Conservation (phyloP, 2,888 invertebrate genomes). For the Scelioninae gen. 1 region DNA sequence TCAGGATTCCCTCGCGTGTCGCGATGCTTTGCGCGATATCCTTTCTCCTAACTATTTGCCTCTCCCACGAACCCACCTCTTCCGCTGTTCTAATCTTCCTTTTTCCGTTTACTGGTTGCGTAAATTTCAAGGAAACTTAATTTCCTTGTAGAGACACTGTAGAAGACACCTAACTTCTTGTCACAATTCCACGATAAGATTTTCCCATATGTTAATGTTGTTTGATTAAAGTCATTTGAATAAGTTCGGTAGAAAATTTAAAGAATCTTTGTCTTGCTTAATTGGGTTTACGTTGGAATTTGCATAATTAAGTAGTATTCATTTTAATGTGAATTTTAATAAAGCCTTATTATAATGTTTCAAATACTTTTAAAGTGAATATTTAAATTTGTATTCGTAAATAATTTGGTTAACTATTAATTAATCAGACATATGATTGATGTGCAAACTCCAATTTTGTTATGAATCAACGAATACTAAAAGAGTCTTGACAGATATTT, state of each 20-base stretch:
- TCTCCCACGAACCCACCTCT: conserved; percentile 24
- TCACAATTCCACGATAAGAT: neutral
- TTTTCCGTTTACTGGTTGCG: conserved; percentile 5
- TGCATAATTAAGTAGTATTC: too few species aligned
- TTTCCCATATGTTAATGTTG: neutral
- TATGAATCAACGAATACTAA: neutral
- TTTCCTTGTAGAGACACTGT: neutral
- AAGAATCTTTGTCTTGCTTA: too few species aligned
- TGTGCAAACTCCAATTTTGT: neutral
- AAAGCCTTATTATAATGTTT: too few species aligned
- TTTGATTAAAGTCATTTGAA: neutral
- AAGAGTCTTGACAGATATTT: conserved; percentile 29
- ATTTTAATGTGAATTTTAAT: too few species aligned
- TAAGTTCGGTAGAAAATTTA: neutral
- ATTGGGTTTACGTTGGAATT: too few species aligned
- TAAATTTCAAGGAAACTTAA: neutral
- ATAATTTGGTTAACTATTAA: too few species aligned
- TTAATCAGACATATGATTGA: too few species aligned
- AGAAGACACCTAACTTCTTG: conserved; percentile 16
- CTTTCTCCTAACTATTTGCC: conserved; percentile 71
- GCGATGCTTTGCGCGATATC: conserved; percentile 69
- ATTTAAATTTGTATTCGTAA: too few species aligned
- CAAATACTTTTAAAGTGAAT: too few species aligned
- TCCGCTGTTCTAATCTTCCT: conserved; percentile 51
- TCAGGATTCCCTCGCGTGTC: conserved; percentile 68